Evolutionary conservation across 2,113 vertebrate genomes (phyloP), one percentile per base, ranked within the genome.

Genomic region (Paraplagusia blochii): DNA sequence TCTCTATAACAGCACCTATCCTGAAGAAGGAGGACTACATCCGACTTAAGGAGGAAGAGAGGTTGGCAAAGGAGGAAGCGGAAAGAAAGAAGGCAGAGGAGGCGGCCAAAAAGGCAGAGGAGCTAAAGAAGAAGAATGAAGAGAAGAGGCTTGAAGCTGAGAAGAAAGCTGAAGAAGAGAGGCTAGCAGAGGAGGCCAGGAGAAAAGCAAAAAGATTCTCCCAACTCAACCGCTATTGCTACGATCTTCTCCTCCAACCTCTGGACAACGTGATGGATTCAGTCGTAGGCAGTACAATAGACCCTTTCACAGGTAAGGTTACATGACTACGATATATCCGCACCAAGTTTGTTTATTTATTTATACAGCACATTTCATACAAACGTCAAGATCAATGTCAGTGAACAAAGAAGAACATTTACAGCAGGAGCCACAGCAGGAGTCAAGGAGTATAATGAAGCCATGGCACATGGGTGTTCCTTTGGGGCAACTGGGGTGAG

Each of bases 251-350:
- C 44, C 10, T 89, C 44, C 48, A n/a, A 14, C 88, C 91, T 0
- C 1, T 94, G 1, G 93, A 90, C 76, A 75, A 84, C 14, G 82
- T 68, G 36, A 62, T 90, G 62, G 68, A 91, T 58, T 0, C 19
- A 0, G 16, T 72, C 79, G 29, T 84, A 72, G 80, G 83, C 3
- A 29, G 0, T 11, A 87, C 86, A 62, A 89, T 98, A n/a, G 95
- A 97, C 49, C 88, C 92, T 5, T 91, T 93, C 53, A 92, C 94
- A 90, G 95, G 94, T 95, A 3, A 11, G 3, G 47, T 49, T 17
- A 47, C 33, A 10, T 16, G 34, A 39, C 44, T 17, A 2, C 29
- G 34, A 9, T 18, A n/a, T 44, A 11, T n/a, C n/a, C n/a, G n/a
- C n/a, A n/a, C n/a, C n/a, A n/a, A n/a, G n/a, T n/a, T n/a, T n/a